These are phyloP conservation scores for Otus sunia DNA, from an alignment of 2,113 vertebrate species.

Conservation along the genomic window DNA sequence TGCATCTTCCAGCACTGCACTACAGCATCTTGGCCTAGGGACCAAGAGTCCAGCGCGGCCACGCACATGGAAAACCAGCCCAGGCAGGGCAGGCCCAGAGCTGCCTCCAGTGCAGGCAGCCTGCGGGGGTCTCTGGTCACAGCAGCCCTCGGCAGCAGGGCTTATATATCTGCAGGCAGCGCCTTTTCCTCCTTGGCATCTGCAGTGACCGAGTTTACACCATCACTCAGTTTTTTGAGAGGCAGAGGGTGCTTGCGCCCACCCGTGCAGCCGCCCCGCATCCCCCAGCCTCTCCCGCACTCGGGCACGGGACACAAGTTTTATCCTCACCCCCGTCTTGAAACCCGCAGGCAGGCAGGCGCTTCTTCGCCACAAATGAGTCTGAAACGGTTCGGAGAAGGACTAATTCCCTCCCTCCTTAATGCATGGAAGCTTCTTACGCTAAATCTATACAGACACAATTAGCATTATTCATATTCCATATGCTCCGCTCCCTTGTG, in stretches of 20 bases:
- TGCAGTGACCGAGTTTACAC: not conserved
- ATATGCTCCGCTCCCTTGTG: conserved; percentile 66
- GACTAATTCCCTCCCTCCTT: conserved; percentile 54
- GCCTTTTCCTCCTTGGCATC: not conserved
- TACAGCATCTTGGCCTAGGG: not conserved
- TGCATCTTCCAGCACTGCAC: not conserved
- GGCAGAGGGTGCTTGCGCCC: not conserved
- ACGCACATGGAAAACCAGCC: not conserved
- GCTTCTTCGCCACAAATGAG: not conserved
- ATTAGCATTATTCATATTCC: conserved; percentile 76
- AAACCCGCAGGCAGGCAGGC: not conserved
- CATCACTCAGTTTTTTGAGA: not conserved
- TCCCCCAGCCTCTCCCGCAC: fast-evolving
- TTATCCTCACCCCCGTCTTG: not conserved
- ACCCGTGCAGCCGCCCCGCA: fast-evolving
- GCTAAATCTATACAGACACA: conserved; percentile 70
- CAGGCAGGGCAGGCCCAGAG: not conserved
- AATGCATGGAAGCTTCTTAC: conserved; percentile 65
- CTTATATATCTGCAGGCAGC: not conserved
- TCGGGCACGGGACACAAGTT: not conserved
- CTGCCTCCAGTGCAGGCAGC: not conserved
- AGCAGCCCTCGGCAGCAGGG: not conserved
- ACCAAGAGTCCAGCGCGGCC: not conserved
- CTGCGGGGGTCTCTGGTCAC: fast-evolving
- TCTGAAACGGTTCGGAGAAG: conserved; percentile 25